These are phyloP conservation scores for Zaprionus davidi DNA, from an alignment of 1,140 invertebrate genomes.

Conservation along the genomic window DNA sequence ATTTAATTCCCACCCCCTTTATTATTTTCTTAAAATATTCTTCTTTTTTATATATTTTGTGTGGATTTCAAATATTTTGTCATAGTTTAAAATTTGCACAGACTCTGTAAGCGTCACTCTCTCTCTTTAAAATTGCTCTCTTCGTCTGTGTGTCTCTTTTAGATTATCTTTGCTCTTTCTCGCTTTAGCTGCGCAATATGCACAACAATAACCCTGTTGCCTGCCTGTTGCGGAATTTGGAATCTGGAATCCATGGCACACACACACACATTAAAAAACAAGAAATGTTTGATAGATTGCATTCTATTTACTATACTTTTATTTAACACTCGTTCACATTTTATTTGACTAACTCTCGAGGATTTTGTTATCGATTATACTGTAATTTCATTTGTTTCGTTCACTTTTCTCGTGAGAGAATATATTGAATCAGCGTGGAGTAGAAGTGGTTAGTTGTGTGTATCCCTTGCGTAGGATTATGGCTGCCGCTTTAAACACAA, in stretches of 20 bases:
- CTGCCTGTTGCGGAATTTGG: conserved; percentile 54
- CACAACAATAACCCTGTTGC: conserved; percentile 39
- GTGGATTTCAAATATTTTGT: background rate
- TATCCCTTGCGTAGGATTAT: conserved; percentile 1
- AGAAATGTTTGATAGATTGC: no score
- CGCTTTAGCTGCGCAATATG: conserved; percentile 20
- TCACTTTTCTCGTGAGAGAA: background rate
- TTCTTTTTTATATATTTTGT: background rate
- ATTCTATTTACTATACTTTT: no score
- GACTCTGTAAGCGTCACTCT: background rate
- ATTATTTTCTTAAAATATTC: background rate
- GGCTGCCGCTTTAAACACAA: background rate
- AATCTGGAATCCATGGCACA: conserved; percentile 6
- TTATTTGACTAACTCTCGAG: background rate
- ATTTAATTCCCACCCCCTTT: background rate
- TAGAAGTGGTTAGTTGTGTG: background rate
- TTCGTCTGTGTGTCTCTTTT: conserved; percentile 13
- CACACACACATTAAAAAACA: background rate
- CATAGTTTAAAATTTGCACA: background rate
- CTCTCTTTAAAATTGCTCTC: background rate
- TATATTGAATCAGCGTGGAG: background rate
- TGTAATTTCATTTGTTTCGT: no score
- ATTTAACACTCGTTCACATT: no score
- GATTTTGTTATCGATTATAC: background rate
- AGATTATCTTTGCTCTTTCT: background rate